Conservation (phyloP, 2,888 invertebrate genomes). For the Criorhina ranunculi region DNA sequence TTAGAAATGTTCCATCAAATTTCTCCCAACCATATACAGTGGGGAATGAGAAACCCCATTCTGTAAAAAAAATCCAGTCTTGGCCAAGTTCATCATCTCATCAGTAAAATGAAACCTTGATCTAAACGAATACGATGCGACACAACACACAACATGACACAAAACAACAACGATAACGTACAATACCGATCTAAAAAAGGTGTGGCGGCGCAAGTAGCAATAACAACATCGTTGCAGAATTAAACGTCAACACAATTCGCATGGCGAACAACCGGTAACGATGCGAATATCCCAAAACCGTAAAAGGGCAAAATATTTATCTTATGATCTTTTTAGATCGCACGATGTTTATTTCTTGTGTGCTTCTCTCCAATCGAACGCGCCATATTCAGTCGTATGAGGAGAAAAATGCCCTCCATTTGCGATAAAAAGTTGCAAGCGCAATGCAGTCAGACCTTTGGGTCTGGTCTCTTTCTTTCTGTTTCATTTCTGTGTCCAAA, state of each 20-base stretch:
- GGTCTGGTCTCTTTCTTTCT: background rate
- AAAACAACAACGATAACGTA: constrained; percentile 37
- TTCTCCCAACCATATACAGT: constrained; percentile 65
- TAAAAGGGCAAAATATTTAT: constrained; percentile 74
- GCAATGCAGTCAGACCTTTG: constrained; percentile 41
- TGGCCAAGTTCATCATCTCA: constrained; percentile 60
- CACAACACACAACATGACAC: constrained; percentile 3
- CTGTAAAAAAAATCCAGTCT: constrained; percentile 53
- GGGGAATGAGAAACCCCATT: constrained; percentile 23
- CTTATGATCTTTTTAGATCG: constrained; percentile 68
- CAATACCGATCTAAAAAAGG: constrained; percentile 60
- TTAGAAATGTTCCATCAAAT: constrained; percentile 42
- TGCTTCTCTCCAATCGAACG: too few species aligned
- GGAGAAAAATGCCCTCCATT: constrained; percentile 63
- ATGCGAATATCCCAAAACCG: constrained; percentile 56
- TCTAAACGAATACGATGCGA: constrained; percentile 26
- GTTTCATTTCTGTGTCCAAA: constrained; percentile 24
- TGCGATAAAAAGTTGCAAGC: constrained; percentile 41
- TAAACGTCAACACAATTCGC: constrained; percentile 30
- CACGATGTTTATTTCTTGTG: constrained; percentile 7
- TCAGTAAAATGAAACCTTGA: constrained; percentile 57
- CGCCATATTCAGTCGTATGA: constrained; percentile 7
- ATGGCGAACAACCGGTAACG: constrained; percentile 62
- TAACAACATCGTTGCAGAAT: constrained; percentile 38
- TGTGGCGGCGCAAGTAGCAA: constrained; percentile 72